These are phyloP conservation scores for Trachelus tabidus DNA, from an alignment of 2,888 invertebrate species.

Conservation along the genomic window DNA sequence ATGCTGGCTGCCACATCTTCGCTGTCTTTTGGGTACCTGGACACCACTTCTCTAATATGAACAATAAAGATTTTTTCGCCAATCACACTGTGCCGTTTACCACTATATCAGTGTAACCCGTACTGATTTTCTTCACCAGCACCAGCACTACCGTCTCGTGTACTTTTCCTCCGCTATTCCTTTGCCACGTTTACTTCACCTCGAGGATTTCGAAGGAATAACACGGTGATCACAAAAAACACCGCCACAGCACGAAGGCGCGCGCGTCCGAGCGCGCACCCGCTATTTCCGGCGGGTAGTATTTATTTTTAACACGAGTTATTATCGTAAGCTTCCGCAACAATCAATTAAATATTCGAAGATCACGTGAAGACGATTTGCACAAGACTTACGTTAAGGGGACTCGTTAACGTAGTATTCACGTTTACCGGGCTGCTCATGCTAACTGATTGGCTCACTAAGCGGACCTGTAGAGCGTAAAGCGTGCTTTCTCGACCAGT, in stretches of 20 bases:
- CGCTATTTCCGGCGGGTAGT: background rate
- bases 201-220: background rate
- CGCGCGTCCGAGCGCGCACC: background rate
- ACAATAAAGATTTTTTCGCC: background rate
- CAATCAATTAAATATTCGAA: background rate
- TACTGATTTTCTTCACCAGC: background rate
- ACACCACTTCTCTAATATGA: background rate
- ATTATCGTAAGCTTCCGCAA: background rate
- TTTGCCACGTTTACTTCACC: background rate
- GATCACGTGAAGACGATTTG: background rate
- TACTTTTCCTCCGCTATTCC: background rate
- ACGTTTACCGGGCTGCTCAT: background rate
- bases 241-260: background rate
- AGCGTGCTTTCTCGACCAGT: background rate
- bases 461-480: background rate
- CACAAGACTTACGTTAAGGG: background rate
- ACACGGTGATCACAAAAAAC: background rate
- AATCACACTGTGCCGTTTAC: too few relatives aligned
- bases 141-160: background rate
- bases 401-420: background rate
- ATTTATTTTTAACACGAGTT: background rate
- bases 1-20: conserved; percentile 36
- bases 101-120: too few relatives aligned
- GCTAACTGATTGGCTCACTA: background rate
- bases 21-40: background rate